Evolutionary conservation across 2,888 invertebrate genomes (phyloP).

Genomic region (Andricus curvator): DNA sequence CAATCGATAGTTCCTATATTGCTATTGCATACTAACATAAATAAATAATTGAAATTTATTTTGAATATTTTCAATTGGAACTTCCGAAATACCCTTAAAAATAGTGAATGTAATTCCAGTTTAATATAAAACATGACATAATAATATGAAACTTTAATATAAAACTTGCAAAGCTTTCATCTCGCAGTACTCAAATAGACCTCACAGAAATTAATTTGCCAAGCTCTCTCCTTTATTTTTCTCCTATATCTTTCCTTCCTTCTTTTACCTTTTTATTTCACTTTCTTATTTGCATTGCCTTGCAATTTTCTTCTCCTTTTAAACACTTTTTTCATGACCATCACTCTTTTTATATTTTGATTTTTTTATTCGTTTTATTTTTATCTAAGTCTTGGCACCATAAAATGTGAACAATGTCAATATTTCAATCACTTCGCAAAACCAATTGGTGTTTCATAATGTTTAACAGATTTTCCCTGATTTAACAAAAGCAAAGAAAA

Average conservation of each 20-base stretch:
- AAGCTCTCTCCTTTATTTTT: background rate
- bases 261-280: background rate
- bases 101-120: conserved; percentile 20
- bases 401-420: background rate
- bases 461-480: background rate
- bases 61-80: background rate
- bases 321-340: background rate
- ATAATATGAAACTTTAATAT: too few species aligned
- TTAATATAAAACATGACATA: conserved; percentile 8
- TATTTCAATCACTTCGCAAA: background rate
- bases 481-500: background rate
- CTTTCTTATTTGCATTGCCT: conserved; percentile 18
- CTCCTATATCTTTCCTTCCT: background rate
- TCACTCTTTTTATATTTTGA: background rate
- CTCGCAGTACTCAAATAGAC: background rate
- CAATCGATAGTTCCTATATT: background rate
- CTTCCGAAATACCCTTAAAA: background rate
- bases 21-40: background rate
- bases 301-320: conserved; percentile 12
- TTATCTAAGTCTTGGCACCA: background rate
- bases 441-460: background rate
- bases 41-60: background rate
- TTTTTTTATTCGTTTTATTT: background rate
- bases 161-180: conserved; percentile 5
- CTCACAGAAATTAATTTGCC: conserved; percentile 7